These are phyloP conservation scores for Chaenogobius annularis DNA, from an alignment of 2,113 vertebrate species.

Conservation along the genomic window DNA sequence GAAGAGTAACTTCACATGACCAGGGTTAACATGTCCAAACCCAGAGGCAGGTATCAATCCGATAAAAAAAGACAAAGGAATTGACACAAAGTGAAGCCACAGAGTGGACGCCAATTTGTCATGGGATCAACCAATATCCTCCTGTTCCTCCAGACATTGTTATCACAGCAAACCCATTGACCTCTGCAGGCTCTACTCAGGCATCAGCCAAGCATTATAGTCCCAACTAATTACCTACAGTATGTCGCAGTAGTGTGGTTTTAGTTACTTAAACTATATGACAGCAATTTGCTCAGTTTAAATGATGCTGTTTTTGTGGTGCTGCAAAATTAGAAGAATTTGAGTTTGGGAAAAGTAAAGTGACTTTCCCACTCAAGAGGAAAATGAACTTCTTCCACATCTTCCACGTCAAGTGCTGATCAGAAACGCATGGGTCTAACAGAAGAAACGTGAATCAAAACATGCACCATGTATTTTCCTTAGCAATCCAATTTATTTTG, in stretches of 20 bases:
- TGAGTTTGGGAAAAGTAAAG: no score
- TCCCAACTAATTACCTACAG: no score
- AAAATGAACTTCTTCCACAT: no score
- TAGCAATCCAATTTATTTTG: not conserved
- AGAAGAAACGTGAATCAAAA: not conserved
- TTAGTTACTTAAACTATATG: not conserved
- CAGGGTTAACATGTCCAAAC: constrained; percentile 18
- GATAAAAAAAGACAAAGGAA: constrained; percentile 12
- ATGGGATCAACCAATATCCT: not conserved
- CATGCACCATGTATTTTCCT: not conserved
- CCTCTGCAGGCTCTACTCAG: not conserved
- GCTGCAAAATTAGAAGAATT: no score
- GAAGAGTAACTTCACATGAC: constrained; percentile 47
- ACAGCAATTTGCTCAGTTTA: not conserved
- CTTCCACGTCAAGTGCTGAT: not conserved
- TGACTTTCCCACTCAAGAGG: no score
- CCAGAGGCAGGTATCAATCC: constrained; percentile 3
- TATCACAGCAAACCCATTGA: not conserved
- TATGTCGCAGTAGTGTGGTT: not conserved
- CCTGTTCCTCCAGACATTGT: not conserved
- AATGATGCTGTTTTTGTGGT: no score
- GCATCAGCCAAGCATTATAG: not conserved
- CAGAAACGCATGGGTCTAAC: not conserved
- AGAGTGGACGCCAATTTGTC: not conserved
- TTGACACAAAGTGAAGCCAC: not conserved